phyloP scores from a whole-genome alignment of 2,113 vertebrate genomes.

The Suricata suricatta region DNA sequence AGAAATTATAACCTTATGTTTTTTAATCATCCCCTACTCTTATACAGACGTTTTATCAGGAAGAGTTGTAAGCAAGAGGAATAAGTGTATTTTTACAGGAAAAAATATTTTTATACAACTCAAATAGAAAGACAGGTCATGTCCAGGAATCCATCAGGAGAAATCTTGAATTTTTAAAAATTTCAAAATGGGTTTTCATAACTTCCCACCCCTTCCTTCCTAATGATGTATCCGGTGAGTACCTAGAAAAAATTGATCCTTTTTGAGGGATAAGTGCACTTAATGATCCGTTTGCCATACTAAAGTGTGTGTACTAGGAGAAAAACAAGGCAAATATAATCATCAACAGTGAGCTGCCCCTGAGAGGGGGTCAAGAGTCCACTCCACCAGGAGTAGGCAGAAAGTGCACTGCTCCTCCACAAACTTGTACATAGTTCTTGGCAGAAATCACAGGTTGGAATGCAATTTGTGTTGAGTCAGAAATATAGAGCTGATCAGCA shows the following conservation, averaged over 20 bases:
- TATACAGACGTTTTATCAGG: not conserved
- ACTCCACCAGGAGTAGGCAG: not conserved
- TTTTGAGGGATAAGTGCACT: not conserved
- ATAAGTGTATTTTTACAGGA: not conserved
- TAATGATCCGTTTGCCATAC: not conserved
- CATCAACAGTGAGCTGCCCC: not conserved
- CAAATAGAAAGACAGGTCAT: not conserved
- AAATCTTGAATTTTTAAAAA: not conserved
- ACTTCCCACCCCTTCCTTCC: not conserved
- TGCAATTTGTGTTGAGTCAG: not conserved
- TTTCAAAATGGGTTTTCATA: not conserved
- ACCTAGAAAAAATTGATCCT: not conserved
- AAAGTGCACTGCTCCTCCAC: not conserved
- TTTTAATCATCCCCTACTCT: not conserved
- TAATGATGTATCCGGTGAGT: not conserved
- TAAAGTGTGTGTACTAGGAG: not conserved
- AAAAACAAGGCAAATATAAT: not conserved
- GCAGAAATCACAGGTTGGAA: conserved; percentile 21
- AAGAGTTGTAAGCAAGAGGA: not conserved
- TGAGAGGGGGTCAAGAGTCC: not conserved
- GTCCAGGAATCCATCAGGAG: not conserved
- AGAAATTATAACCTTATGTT: not conserved
- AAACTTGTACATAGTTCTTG: not conserved
- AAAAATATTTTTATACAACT: not conserved
- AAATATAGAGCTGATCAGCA: not conserved